Evolutionary conservation across 2,113 vertebrate genomes (phyloP).

Genomic region (Plecturocebus donacophilus): DNA sequence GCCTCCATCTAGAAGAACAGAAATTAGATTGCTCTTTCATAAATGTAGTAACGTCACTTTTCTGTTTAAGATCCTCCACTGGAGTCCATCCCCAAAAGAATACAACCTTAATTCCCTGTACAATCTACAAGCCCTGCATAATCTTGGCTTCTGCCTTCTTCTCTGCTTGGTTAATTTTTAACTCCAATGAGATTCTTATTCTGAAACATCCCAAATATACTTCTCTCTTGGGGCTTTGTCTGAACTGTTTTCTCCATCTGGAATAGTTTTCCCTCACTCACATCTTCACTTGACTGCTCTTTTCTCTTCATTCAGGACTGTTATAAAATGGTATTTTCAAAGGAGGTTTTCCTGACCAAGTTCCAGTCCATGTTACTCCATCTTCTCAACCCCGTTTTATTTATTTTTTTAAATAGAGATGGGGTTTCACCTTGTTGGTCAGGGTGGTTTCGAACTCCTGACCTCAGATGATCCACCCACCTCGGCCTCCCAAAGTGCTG

Average conservation of each 20-base stretch:
- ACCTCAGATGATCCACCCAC: no score
- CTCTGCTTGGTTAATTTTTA: neutral
- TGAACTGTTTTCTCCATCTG: neutral
- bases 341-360: neutral
- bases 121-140: neutral
- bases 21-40: neutral
- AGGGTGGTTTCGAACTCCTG: no score
- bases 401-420: neutral
- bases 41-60: neutral
- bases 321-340: constrained; percentile 10
- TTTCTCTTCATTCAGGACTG: constrained; percentile 11
- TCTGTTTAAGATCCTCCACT: neutral
- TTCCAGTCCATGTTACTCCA: neutral
- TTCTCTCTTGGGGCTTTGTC: neutral
- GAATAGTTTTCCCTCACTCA: neutral
- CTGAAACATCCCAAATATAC: neutral
- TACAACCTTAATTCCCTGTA: neutral
- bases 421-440: no score
- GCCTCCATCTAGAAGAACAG: neutral
- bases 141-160: neutral
- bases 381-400: neutral
- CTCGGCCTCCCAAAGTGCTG: no score
- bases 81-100: constrained; percentile 4
- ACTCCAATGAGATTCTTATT: neutral
- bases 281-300: neutral